Percentiles rank a stretch among this genome's conserved stretches.
These are phyloP conservation scores for Tetragnatha montana DNA, from an alignment of 2,888 invertebrate genomes.

Conservation along the genomic window DNA sequence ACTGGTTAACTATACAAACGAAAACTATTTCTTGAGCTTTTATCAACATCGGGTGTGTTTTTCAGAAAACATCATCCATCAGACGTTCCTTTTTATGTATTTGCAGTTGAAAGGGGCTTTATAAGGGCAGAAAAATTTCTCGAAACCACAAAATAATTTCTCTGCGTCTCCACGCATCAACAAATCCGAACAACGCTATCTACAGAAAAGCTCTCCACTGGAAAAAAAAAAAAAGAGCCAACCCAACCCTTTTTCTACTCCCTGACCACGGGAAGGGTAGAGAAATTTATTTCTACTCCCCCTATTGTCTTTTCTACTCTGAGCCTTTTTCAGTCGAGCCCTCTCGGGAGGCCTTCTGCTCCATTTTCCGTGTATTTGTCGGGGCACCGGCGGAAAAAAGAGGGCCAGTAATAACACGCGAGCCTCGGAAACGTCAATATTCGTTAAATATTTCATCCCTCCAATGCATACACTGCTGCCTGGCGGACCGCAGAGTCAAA, in stretches of 20 bases:
- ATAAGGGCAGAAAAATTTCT: no score
- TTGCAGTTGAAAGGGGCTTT: no score
- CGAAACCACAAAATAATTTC: background rate
- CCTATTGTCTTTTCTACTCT: constrained; percentile 23
- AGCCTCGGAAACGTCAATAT: constrained; percentile 53
- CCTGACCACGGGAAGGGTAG: background rate
- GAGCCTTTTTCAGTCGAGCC: background rate
- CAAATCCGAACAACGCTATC: background rate
- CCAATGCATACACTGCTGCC: background rate
- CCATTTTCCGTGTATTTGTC: background rate
- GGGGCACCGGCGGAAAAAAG: constrained; percentile 1
- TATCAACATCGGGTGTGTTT: no score
- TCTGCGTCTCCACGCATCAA: constrained; percentile 4
- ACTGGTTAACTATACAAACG: no score
- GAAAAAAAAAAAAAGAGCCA: background rate
- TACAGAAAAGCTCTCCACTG: background rate
- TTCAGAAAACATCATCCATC: no score
- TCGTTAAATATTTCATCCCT: constrained; percentile 62
- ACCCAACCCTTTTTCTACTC: background rate
- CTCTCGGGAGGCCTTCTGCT: background rate
- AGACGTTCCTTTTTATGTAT: no score
- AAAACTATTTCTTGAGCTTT: no score
- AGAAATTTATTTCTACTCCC: constrained; percentile 7
- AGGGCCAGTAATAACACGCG: constrained; percentile 45
- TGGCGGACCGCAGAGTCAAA: no score